Conservation (phyloP, 2,888 invertebrate genomes). For the Acheta domesticus region DNA sequence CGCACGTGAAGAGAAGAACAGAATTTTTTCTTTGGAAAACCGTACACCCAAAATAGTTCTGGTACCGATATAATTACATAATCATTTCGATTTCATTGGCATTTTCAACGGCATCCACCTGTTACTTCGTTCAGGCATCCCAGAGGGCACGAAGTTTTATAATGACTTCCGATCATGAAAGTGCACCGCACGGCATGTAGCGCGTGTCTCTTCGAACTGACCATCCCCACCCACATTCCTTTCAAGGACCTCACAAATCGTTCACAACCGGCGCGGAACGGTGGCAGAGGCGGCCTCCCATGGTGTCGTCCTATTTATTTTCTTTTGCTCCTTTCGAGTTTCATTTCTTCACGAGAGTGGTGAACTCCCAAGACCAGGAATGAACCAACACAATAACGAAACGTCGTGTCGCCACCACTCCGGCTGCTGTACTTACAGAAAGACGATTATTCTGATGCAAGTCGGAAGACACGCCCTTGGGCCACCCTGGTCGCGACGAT, state of each 20-base stretch:
- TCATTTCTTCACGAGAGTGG: background rate
- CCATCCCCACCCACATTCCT: background rate
- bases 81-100: no score
- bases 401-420: no score
- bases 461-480: no score
- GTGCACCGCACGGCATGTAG: background rate
- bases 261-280: background rate
- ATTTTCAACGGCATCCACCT: background rate
- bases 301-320: background rate
- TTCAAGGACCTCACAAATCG: constrained; percentile 11
- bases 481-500: no score
- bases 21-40: no score
- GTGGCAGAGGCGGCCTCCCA: background rate
- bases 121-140: background rate
- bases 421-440: no score
- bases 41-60: no score
- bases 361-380: no score
- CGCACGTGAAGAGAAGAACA: no score
- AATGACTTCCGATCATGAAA: constrained; percentile 12
- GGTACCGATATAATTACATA: no score
- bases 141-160: background rate
- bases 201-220: background rate
- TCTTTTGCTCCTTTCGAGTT: background rate
- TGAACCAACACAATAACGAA: no score
- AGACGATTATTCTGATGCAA: no score